Percentiles rank a stretch among this genome's conserved stretches.
phyloP scores from a whole-genome alignment of 2,888 invertebrate species.

The Bhutanitis thaidina region DNA sequence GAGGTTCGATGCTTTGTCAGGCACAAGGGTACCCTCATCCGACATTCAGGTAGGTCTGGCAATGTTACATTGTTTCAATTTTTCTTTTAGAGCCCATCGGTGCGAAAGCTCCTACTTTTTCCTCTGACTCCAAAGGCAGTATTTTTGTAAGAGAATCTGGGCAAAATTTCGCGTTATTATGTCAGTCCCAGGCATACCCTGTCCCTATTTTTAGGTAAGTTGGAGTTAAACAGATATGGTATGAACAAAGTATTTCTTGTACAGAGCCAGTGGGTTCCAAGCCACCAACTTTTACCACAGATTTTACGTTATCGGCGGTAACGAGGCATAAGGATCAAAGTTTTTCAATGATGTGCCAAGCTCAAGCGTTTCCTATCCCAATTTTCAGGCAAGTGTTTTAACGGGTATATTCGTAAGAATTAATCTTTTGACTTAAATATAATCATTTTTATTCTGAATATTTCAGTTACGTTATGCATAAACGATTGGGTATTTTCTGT shows the following conservation, averaged over 20 bases:
- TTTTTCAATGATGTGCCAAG: slow-evolving; percentile 84
- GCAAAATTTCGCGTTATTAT: slow-evolving; percentile 81
- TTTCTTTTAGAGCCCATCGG: slow-evolving; percentile 80
- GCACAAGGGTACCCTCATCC: slow-evolving; percentile 83
- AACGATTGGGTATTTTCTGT: too few species aligned
- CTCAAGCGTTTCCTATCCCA: slow-evolving; percentile 85
- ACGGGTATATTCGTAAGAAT: not conserved
- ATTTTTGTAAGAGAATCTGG: slow-evolving; percentile 79
- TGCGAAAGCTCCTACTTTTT: slow-evolving; percentile 81
- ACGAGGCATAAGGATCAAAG: slow-evolving; percentile 76
- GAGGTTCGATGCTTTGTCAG: slow-evolving; percentile 76
- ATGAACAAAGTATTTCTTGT: slow-evolving; percentile 29
- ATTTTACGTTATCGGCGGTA: slow-evolving; percentile 81
- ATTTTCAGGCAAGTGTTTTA: slow-evolving; percentile 83
- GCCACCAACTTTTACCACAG: slow-evolving; percentile 80
- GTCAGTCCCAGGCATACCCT: slow-evolving; percentile 82
- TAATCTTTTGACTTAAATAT: too few species aligned
- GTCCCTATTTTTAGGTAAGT: slow-evolving; percentile 83
- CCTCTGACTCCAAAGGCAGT: slow-evolving; percentile 82
- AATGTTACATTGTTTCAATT: slow-evolving; percentile 22
- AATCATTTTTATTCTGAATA: too few species aligned
- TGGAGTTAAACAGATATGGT: slow-evolving; percentile 23
- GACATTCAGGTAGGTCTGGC: slow-evolving; percentile 81
- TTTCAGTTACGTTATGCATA: too few species aligned
- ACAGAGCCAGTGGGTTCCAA: slow-evolving; percentile 82